These are phyloP conservation scores for Leucosticte australis DNA, from an alignment of 2,113 vertebrate species.

Conservation along the genomic window DNA sequence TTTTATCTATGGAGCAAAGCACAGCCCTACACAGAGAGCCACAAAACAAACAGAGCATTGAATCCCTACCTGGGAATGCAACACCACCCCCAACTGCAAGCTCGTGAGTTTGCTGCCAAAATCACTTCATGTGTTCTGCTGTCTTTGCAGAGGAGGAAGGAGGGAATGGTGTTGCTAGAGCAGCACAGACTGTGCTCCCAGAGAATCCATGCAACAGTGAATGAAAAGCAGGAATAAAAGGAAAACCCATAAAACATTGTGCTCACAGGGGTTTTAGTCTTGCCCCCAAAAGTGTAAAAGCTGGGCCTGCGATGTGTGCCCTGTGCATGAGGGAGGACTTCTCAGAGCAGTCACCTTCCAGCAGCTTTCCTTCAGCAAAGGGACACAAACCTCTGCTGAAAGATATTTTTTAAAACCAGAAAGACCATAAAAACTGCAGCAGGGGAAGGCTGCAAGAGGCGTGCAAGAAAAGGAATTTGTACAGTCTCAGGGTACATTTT, in stretches of 20 bases:
- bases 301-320: neutral
- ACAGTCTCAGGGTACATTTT: slow-evolving; percentile 22
- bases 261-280: neutral
- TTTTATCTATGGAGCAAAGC: neutral
- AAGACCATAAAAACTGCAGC: neutral
- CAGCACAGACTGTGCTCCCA: neutral
- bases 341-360: neutral
- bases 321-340: neutral
- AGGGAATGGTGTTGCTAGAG: neutral
- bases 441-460: neutral
- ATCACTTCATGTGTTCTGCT: neutral
- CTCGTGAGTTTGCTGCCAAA: neutral
- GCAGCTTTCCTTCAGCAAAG: neutral
- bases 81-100: neutral
- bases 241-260: neutral
- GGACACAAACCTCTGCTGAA: neutral
- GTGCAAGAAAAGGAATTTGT: neutral
- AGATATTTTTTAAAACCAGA: neutral
- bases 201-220: neutral
- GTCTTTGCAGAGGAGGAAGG: neutral
- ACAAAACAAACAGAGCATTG: neutral
- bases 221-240: neutral
- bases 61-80: neutral
- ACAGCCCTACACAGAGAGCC: neutral
- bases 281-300: neutral